phyloP scores from a whole-genome alignment of 2,888 invertebrate species.

The Cryptus armator region DNA sequence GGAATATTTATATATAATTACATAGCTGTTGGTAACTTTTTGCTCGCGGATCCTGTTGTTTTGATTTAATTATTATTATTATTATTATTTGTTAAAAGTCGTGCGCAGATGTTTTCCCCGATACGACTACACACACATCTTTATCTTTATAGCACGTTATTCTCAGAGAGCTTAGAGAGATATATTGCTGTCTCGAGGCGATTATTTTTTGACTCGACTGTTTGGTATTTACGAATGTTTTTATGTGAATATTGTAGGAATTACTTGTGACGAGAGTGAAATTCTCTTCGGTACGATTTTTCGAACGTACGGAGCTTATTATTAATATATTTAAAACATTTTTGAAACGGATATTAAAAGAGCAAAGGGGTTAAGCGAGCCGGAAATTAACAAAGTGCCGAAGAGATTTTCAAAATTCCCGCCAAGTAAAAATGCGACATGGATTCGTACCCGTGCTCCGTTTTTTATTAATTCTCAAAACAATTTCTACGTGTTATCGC shows the following conservation, averaged over 20 bases:
- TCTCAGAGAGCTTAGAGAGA: slow-evolving; percentile 67
- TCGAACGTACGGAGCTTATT: slow-evolving; percentile 11
- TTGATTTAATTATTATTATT: slow-evolving; percentile 2
- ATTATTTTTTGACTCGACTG: slow-evolving; percentile 82
- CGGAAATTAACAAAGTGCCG: slow-evolving; percentile 8
- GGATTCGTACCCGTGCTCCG: slow-evolving; percentile 68
- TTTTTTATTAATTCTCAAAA: slow-evolving; percentile 80
- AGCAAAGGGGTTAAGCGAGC: slow-evolving; percentile 6
- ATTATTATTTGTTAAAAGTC: slow-evolving; percentile 31
- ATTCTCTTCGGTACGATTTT: slow-evolving; percentile 28
- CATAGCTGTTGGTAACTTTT: slow-evolving; percentile 29
- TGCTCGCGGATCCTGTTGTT: slow-evolving; percentile 11
- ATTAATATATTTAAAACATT: slow-evolving; percentile 26
- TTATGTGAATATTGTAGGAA: slow-evolving; percentile 79
- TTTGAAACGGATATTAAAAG: slow-evolving; percentile 57
- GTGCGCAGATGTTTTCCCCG: slow-evolving; percentile 8
- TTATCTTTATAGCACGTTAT: slow-evolving; percentile 45
- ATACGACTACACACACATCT: slow-evolving; percentile 10
- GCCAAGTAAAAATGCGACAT: slow-evolving; percentile 23
- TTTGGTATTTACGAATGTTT: slow-evolving; percentile 80
- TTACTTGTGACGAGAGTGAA: slow-evolving; percentile 53
- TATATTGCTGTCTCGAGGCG: slow-evolving; percentile 71
- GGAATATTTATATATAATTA: slow-evolving; percentile 49
- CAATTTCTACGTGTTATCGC: slow-evolving; percentile 83
- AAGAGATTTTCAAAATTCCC: slow-evolving; percentile 20